These are phyloP conservation scores for Porites lutea DNA, from an alignment of 64 coral and sea anemone species.

Conservation along the genomic window DNA sequence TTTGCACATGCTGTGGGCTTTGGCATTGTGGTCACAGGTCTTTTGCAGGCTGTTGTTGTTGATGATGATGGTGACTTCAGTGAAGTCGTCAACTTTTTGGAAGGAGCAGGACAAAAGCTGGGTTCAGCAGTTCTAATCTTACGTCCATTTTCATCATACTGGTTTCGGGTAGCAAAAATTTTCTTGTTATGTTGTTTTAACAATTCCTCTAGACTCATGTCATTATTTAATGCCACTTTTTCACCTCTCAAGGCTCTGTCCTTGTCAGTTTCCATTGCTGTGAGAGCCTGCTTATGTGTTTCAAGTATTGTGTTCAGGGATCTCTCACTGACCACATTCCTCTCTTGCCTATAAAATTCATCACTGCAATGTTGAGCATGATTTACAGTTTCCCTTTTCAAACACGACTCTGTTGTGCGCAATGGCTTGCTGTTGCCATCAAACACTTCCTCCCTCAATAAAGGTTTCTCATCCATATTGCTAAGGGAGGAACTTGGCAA, in stretches of 20 bases:
- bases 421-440: background rate
- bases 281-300: background rate
- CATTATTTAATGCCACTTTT: background rate
- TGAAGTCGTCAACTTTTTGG: background rate
- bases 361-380: background rate
- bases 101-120: slow-evolving; percentile 37
- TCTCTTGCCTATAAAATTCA: background rate
- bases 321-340: background rate
- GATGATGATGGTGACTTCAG: background rate
- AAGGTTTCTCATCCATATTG: background rate
- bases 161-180: background rate
- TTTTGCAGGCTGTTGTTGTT: background rate
- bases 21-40: background rate
- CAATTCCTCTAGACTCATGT: slow-evolving; percentile 13
- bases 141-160: slow-evolving; percentile 33
- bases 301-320: slow-evolving; percentile 15
- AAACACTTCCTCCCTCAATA: background rate
- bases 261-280: background rate
- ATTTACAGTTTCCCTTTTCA: background rate
- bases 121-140: slow-evolving; percentile 43
- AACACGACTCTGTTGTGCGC: background rate
- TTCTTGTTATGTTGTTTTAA: slow-evolving; percentile 45
- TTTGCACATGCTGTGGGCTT: background rate
- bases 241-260: background rate
- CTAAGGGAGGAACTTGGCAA: no score